Evolutionary conservation across 2,888 invertebrate genomes (phyloP).

Genomic region (Parasteatoda lunata): DNA sequence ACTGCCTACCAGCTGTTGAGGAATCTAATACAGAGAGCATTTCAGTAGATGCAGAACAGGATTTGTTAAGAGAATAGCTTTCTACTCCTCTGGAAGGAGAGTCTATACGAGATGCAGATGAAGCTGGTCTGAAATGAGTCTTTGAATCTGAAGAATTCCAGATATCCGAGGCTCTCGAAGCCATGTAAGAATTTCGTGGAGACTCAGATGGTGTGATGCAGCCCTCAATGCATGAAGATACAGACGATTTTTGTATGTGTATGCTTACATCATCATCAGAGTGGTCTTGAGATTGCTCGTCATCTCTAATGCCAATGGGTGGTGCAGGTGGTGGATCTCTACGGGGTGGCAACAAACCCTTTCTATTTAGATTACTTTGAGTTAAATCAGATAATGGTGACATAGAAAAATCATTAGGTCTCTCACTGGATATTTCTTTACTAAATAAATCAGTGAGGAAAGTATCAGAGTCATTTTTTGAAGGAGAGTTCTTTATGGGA

Average conservation of each 20-base stretch:
- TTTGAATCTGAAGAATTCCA: slow-evolving; percentile 70
- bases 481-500: slow-evolving; percentile 20
- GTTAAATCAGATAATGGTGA: slow-evolving; percentile 46
- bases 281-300: slow-evolving; percentile 45
- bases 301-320: slow-evolving; percentile 35
- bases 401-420: slow-evolving; percentile 26
- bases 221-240: slow-evolving; percentile 49
- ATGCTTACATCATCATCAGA: slow-evolving; percentile 60
- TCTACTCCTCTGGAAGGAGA: slow-evolving; percentile 70
- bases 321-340: slow-evolving; percentile 62
- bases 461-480: slow-evolving; percentile 53
- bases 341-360: slow-evolving; percentile 46
- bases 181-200: slow-evolving; percentile 47
- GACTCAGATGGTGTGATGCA: slow-evolving; percentile 38
- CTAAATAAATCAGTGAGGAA: slow-evolving; percentile 9
- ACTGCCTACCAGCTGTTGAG: slow-evolving; percentile 71
- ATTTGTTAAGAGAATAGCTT: slow-evolving; percentile 71
- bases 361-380: slow-evolving; percentile 25
- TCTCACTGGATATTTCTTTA: slow-evolving; percentile 38
- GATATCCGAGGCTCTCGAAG: slow-evolving; percentile 52
- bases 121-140: slow-evolving; percentile 71
- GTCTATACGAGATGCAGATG: slow-evolving; percentile 70
- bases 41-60: slow-evolving; percentile 71
- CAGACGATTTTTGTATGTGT: slow-evolving; percentile 55
- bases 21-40: slow-evolving; percentile 71